A percentile compares a stretch with the other conserved stretches of the same genome.
phyloP scores from a whole-genome alignment of 2,888 invertebrate genomes.

The Heteromurus nitidus region DNA sequence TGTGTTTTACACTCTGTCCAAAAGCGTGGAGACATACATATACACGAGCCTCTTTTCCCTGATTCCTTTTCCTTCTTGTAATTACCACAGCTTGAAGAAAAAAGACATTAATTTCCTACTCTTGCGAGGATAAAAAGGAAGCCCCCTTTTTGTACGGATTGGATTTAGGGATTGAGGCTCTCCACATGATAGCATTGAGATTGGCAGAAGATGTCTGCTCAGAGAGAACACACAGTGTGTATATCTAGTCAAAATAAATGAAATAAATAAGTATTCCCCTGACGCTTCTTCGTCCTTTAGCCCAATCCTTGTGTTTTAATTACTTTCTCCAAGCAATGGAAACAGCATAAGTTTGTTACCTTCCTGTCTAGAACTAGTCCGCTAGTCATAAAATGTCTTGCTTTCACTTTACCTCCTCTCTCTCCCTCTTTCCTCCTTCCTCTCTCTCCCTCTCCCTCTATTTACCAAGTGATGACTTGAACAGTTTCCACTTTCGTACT shows the following conservation, averaged over 20 bases:
- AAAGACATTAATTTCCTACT: constrained; percentile 11
- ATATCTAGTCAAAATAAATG: constrained; percentile 19
- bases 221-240: not conserved
- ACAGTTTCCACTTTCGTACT: constrained; percentile 22
- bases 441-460: not conserved
- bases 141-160: not conserved
- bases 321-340: constrained; percentile 21
- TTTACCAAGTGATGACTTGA: constrained; percentile 32
- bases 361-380: not conserved
- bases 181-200: not conserved
- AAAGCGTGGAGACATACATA: not conserved
- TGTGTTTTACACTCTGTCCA: not conserved
- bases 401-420: not conserved
- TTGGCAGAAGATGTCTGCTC: too few relatives aligned
- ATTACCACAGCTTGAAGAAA: not conserved
- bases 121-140: constrained; percentile 6
- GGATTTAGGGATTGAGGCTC: not conserved
- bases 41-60: not conserved
- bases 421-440: not conserved
- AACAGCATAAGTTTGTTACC: not conserved
- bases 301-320: constrained; percentile 23
- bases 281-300: constrained; percentile 18
- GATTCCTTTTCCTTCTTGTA: constrained; percentile 7
- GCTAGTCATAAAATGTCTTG: constrained; percentile 19
- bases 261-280: constrained; percentile 26